A percentile compares a stretch with the other conserved stretches of the same genome.
Conservation (phyloP, 2,888 invertebrate genomes). For the Oscheius sp. region DNA sequence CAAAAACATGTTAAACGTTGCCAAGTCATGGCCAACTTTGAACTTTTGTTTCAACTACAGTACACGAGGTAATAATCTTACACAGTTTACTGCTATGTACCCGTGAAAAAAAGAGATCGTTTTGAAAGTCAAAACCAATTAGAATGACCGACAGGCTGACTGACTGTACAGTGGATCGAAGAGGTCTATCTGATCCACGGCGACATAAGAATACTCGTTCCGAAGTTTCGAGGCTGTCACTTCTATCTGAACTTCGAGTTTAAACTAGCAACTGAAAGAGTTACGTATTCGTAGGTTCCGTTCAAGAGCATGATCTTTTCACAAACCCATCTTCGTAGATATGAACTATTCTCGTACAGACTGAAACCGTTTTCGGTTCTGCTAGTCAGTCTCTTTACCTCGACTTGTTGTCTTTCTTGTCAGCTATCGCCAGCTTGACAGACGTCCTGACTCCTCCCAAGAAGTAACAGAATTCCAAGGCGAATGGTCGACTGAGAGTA, state of each 20-base stretch:
- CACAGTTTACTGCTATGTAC: background rate
- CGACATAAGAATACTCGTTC: slow-evolving; percentile 56
- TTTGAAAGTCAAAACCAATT: background rate
- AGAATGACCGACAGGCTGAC: slow-evolving; percentile 27
- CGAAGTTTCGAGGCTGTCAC: slow-evolving; percentile 53
- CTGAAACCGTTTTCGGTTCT: slow-evolving; percentile 23
- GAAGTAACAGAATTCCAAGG: slow-evolving; percentile 63
- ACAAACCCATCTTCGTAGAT: slow-evolving; percentile 22
- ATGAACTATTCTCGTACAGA: slow-evolving; percentile 4
- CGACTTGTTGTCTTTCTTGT: slow-evolving; percentile 22
- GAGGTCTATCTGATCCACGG: slow-evolving; percentile 62
- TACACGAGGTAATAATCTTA: too few relatives aligned
- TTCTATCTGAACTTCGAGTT: slow-evolving; percentile 46
- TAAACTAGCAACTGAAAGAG: background rate
- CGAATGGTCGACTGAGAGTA: slow-evolving; percentile 49
- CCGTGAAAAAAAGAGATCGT: slow-evolving; percentile 20
- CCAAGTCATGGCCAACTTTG: too few relatives aligned
- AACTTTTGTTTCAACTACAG: too few relatives aligned
- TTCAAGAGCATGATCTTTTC: slow-evolving; percentile 32
- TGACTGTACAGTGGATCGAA: slow-evolving; percentile 49
- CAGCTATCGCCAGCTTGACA: slow-evolving; percentile 41
- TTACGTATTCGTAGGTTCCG: slow-evolving; percentile 37
- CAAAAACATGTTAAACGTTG: too few relatives aligned
- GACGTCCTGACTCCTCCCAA: slow-evolving; percentile 42
- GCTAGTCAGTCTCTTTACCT: slow-evolving; percentile 33